Evolutionary conservation across 1,140 invertebrate species (phyloP), one percentile per base, ranked within the genome.

Genomic region (Paracyclopina nana): DNA sequence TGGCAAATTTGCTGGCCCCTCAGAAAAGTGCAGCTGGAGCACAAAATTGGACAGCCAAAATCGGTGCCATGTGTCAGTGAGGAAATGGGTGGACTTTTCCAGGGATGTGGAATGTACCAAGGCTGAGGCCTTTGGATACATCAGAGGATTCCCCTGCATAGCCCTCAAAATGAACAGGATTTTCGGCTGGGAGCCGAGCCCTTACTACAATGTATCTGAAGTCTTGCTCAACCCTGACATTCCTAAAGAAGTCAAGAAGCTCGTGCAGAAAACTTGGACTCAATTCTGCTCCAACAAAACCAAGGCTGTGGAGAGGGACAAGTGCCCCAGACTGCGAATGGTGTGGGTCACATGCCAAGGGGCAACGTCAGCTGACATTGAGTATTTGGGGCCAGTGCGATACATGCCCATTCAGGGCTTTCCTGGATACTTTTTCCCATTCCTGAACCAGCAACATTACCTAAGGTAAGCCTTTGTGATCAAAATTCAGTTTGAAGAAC

Each of bases 391-490:
- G n/a, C 22, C 22, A 4, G 11, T 48, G 2, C 24, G 29, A 22
- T 48, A 27, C 29, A 14, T 12, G 11, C 46, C 46, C 11, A 16
- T 29, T 26, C 28, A 48, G 11, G 46, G 46, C 25, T 27, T 48
- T 25, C 46, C 24, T 4, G 46, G 46, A 3, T 48, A 48, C 27
- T 29, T 27, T 29, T 48, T 27, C 27, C 46, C 46, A 27, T 48
- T 27, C 46, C 27, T 27, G n/a, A 48, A 48, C n/a, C 46, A 48
- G 16, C 24, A 48, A 29, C 46, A 48, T n/a, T 48, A 27, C 29
- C 46, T 48, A 14, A 45, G 18, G 18, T 45, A 22, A 4, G 20
- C 16, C 9, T 9, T 20, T 16, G 11, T 42, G 9, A 9, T n/a
- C 11, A 42, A 9, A n/a, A 9, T 42, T 42, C 30, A 31, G 30